Evolutionary conservation across 2,797 vertebrate species (phyloP).

Genomic region (Natrix natrix): DNA sequence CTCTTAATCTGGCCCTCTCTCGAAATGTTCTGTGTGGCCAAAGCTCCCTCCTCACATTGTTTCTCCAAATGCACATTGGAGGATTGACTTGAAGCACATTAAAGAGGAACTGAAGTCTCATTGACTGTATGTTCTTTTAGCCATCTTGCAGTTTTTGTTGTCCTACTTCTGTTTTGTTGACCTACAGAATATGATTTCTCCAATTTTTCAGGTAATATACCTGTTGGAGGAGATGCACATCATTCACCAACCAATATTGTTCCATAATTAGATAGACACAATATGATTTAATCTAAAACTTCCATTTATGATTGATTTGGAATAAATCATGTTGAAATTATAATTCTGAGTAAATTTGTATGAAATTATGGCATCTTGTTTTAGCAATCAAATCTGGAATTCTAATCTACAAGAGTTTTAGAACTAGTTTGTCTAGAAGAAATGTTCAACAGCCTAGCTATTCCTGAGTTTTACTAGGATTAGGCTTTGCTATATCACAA

Average conservation of each 20-base stretch:
- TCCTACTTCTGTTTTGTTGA: neutral
- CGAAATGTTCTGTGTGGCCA: neutral
- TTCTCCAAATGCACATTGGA: neutral
- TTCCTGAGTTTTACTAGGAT: neutral
- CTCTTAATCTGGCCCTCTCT: neutral
- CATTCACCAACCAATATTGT: neutral
- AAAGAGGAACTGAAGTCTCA: neutral
- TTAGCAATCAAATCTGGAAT: neutral
- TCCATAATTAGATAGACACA: neutral
- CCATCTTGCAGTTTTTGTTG: neutral
- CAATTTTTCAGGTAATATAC: neutral
- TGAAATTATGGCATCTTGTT: neutral
- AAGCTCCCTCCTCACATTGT: neutral
- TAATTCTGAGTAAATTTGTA: neutral
- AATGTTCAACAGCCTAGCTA: neutral
- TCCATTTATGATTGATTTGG: neutral
- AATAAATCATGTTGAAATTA: neutral
- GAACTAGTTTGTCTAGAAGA: neutral
- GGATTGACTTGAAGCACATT: neutral
- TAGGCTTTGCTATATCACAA: neutral
- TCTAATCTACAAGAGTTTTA: neutral
- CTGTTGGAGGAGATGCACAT: neutral
- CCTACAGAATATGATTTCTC: neutral
- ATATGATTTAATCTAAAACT: neutral
- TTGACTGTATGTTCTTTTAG: neutral